phyloP scores from a whole-genome alignment of 1,140 invertebrate species.

The Neoseiulus cucumeris region DNA sequence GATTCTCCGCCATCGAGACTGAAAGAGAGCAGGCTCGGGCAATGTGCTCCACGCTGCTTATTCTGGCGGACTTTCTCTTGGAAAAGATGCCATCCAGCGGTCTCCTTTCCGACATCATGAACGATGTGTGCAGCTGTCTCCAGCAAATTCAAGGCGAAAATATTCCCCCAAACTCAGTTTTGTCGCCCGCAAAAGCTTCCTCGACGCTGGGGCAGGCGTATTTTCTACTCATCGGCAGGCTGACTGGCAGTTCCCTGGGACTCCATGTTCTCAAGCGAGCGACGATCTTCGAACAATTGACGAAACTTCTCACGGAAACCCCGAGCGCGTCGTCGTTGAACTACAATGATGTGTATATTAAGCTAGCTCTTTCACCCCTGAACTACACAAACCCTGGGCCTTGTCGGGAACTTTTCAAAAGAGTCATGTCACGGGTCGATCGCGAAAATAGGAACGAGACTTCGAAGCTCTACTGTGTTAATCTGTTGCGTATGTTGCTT shows the following conservation, averaged over 20 bases:
- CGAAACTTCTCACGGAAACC: conserved; percentile 27
- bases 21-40: neutral
- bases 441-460: conserved; percentile 33
- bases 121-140: neutral
- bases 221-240: conserved; percentile 71
- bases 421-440: conserved; percentile 25
- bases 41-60: neutral
- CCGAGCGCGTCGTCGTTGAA: conserved; percentile 31
- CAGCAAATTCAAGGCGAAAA: conserved; percentile 43
- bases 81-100: neutral
- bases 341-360: conserved; percentile 73
- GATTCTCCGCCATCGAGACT: conserved; percentile 3
- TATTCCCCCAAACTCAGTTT: conserved; percentile 61
- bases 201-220: conserved; percentile 78
- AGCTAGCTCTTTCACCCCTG: conserved; percentile 66
- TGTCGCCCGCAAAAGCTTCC: conserved; percentile 65
- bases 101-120: neutral
- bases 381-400: conserved; percentile 55
- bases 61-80: neutral
- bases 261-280: conserved; percentile 46
- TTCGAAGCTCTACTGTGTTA: conserved; percentile 66
- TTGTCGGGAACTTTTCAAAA: conserved; percentile 35
- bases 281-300: conserved; percentile 50
- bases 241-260: conserved; percentile 52
- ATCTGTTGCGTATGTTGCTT: conserved; percentile 63